Evolutionary conservation across 1,140 invertebrate genomes (phyloP).

Genomic region (Triops longicaudatus): DNA sequence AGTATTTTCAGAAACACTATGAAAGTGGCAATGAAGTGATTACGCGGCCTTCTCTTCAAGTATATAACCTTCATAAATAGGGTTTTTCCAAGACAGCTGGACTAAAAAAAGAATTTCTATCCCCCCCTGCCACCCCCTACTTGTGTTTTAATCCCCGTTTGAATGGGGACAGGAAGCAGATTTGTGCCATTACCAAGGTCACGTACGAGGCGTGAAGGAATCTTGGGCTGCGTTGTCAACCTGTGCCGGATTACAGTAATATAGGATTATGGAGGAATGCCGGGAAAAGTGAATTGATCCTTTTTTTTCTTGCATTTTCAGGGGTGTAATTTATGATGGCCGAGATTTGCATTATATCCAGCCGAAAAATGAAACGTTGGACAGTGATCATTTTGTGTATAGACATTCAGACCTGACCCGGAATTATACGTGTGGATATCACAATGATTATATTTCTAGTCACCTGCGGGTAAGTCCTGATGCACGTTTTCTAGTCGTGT

Average conservation of each 20-base stretch:
- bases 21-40: slow-evolving; percentile 53
- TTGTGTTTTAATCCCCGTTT: slow-evolving; percentile 35
- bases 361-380: slow-evolving; percentile 41
- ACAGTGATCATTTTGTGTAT: slow-evolving; percentile 51
- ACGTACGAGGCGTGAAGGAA: slow-evolving; percentile 53
- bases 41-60: slow-evolving; percentile 51
- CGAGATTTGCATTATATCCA: slow-evolving; percentile 64
- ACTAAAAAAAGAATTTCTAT: slow-evolving; percentile 19
- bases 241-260: slow-evolving; percentile 49
- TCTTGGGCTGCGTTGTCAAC: slow-evolving; percentile 82
- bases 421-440: slow-evolving; percentile 59
- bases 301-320: slow-evolving; percentile 32
- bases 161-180: slow-evolving; percentile 50
- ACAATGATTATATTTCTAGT: not conserved
- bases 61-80: slow-evolving; percentile 37
- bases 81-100: not conserved
- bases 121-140: slow-evolving; percentile 10
- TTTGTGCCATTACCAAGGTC: slow-evolving; percentile 76
- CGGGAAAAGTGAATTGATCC: not conserved
- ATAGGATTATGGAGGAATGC: not conserved
- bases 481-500: not conserved
- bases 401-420: slow-evolving; percentile 55
- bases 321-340: slow-evolving; percentile 74
- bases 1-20: slow-evolving; percentile 64
- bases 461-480: not conserved